phyloP scores from a whole-genome alignment of 2,113 vertebrate species.

The Triplophysa dalaica region DNA sequence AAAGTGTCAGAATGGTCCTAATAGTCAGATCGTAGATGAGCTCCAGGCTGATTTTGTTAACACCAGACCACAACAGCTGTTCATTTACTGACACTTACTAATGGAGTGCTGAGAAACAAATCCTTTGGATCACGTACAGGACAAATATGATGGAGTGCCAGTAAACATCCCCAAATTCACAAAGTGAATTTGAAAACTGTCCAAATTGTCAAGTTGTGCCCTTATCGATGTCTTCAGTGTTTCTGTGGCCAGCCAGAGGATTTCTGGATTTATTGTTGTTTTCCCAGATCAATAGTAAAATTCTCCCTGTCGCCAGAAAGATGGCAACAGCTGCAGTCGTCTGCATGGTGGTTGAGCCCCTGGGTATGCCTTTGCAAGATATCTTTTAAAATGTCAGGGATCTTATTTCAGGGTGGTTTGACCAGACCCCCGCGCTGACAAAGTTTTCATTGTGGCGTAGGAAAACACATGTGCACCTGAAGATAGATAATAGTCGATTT shows the following conservation, averaged over 20 bases:
- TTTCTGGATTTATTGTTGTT: conserved; percentile 41
- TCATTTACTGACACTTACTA: conserved; percentile 3
- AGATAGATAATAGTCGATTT: neutral
- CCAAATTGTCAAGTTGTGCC: conserved; percentile 1
- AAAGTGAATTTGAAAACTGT: neutral
- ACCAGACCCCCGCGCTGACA: neutral
- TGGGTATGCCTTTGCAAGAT: conserved; percentile 33
- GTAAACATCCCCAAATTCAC: neutral
- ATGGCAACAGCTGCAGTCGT: conserved; percentile 46
- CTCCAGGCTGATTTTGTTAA: conserved; percentile 31
- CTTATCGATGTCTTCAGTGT: neutral
- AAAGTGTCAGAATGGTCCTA: neutral
- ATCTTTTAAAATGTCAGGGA: conserved; percentile 36
- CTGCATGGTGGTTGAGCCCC: conserved; percentile 25
- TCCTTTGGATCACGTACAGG: conserved; percentile 6
- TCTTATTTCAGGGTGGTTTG: conserved; percentile 47
- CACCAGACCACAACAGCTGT: conserved; percentile 21
- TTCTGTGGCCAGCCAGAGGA: conserved; percentile 9
- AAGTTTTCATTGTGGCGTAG: conserved; percentile 17
- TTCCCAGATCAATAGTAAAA: conserved; percentile 39
- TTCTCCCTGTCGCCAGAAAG: conserved; percentile 43
- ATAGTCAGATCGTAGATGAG: neutral
- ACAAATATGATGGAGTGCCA: neutral
- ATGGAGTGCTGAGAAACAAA: conserved; percentile 14
- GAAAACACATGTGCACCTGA: neutral